Base-by-base conservation (phyloP, 1,140 invertebrate genomes). In the Cepaea nemoralis region DNA sequence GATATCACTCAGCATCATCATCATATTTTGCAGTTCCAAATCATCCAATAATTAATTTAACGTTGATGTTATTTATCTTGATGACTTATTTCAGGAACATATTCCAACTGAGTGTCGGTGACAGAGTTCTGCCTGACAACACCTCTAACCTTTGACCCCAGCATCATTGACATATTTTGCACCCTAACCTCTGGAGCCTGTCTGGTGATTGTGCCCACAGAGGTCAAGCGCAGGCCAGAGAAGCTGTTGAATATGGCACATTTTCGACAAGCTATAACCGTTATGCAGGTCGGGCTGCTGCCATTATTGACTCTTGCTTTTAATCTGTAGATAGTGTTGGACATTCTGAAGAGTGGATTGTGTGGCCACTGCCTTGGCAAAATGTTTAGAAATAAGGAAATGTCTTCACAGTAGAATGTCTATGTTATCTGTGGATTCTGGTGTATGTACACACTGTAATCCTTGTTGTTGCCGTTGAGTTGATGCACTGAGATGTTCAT, bases 111-210 rank as follows among this genome's bases (percentile, higher is more conserved):
- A 84, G 69, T 16, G 40, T 69, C 31, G 69, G 78, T 81, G 95
- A 96, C 91, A 90, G 94, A 79, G 93, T 96, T 82, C 94, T 94
- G n/a, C 85, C 94, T 95, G 85, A 92, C 94, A 10, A 95, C 95
- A 71, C 94, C 94, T 33, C 87, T 95, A 59, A 96, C 95, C 63
- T 97, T 97, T 94, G 96, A 97, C 91, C 96, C 96, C 16, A 94
- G 94, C 70, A 93, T 96, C 84, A 88, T 96, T 63, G 96, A 96
- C 91, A 93, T 96, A 66, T 94, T 96, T 87, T 89, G 95, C 40
- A 93, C 93, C 12, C 91, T 95, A 59, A 91, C 90, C 69, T 93
- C 92, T 91, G 94, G 93, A 66, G 94, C 94, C 27, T 93, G 93
- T 48, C 88, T 96, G 1, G 88, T 95, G 3, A 94, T 95, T 84